Evolutionary conservation across 2,797 vertebrate species (phyloP).

Genomic region (Philypnodon macrostomus): DNA sequence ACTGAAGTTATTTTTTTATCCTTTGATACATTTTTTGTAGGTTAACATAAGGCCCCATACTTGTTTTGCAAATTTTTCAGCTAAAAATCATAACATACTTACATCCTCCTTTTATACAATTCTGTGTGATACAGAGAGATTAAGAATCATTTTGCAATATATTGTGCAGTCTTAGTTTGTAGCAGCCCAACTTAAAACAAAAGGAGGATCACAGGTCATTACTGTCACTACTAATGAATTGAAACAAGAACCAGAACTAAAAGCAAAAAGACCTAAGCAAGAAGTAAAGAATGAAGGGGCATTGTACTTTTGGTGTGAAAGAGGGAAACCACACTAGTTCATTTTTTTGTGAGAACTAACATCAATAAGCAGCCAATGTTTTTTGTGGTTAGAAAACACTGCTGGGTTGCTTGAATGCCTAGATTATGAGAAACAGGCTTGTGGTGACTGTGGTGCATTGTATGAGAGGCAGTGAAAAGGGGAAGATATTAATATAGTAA

Average conservation of each 20-base stretch:
- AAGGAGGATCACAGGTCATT: background rate
- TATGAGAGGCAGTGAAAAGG: slow-evolving; percentile 25
- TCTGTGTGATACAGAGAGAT: no score
- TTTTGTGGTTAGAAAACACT: slow-evolving; percentile 31
- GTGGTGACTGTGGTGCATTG: slow-evolving; percentile 23
- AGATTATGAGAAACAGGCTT: slow-evolving; percentile 27
- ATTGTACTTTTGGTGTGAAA: slow-evolving; percentile 9
- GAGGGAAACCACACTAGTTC: slow-evolving; percentile 15
- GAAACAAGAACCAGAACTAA: background rate
- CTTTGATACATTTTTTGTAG: no score
- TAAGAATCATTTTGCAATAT: no score
- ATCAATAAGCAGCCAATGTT: slow-evolving; percentile 11
- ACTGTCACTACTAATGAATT: background rate
- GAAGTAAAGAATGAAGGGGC: background rate
- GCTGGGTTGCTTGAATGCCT: slow-evolving; percentile 13
- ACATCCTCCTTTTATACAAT: no score
- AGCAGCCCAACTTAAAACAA: background rate
- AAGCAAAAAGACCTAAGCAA: background rate
- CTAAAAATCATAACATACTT: no score
- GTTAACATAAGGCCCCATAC: no score
- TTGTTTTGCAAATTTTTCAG: no score
- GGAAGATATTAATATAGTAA: slow-evolving; percentile 26
- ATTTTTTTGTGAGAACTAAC: slow-evolving; percentile 16
- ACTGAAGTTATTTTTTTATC: no score
- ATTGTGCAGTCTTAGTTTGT: no score